Evolutionary conservation across 1,140 invertebrate species (phyloP).

Genomic region (Acyrthosiphon pisum): DNA sequence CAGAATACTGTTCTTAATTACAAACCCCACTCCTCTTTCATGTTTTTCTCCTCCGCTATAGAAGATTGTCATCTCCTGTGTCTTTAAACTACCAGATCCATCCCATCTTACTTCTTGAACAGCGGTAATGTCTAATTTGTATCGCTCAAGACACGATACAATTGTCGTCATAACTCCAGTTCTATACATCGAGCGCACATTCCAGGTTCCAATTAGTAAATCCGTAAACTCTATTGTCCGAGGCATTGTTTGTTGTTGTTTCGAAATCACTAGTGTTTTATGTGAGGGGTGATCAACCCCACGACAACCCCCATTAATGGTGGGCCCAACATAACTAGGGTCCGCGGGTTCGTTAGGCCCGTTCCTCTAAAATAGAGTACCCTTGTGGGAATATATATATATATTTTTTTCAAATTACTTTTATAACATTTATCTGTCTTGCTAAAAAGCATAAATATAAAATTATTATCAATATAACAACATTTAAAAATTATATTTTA

Average conservation of each 20-base stretch:
- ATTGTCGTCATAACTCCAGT: conserved; percentile 20
- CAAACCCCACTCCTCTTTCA: not conserved
- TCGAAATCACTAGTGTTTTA: conserved; percentile 33
- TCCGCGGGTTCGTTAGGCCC: conserved; percentile 17
- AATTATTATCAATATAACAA: too few species aligned
- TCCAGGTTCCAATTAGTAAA: conserved; percentile 31
- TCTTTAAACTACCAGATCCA: conserved; percentile 11
- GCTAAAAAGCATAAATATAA: too few species aligned
- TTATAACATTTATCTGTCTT: too few species aligned
- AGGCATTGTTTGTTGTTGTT: conserved; percentile 43
- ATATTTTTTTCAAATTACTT: too few species aligned
- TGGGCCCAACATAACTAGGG: not conserved
- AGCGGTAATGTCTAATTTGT: conserved; percentile 16
- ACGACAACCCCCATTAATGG: conserved; percentile 13
- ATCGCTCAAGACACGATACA: conserved; percentile 22
- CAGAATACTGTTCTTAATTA: not conserved
- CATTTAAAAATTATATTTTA: too few species aligned
- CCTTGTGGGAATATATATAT: too few species aligned
- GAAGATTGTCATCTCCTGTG: not conserved
- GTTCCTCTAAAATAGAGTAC: conserved; percentile 19
- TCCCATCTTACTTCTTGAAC: conserved; percentile 32
- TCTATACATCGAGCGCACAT: not conserved
- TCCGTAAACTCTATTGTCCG: not conserved
- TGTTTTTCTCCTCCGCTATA: conserved; percentile 34
- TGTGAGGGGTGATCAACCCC: not conserved